These are phyloP conservation scores for Lepidochitona cinerea DNA, from an alignment of 2,888 invertebrate genomes.

Conservation along the genomic window DNA sequence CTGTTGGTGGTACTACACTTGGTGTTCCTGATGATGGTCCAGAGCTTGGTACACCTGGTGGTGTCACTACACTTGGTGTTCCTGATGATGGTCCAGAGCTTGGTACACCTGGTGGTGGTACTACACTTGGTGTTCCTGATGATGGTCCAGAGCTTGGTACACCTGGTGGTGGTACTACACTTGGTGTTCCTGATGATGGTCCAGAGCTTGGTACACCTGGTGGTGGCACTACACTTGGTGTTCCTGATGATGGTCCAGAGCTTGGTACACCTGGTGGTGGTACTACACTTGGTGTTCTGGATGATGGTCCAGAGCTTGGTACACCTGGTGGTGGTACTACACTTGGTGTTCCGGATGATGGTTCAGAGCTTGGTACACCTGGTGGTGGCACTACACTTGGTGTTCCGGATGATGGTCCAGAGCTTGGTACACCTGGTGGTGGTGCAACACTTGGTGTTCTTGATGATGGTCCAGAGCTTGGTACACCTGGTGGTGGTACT, in stretches of 20 bases:
- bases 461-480: not conserved
- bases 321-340: not conserved
- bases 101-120: not conserved
- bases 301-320: not conserved
- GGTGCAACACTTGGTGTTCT: not conserved
- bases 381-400: not conserved
- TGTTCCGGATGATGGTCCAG: not conserved
- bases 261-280: not conserved
- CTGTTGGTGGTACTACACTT: not conserved
- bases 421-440: too few species aligned
- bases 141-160: not conserved
- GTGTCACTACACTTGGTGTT: not conserved
- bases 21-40: not conserved
- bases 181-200: not conserved
- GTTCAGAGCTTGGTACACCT: too few species aligned
- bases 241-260: not conserved
- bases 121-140: not conserved
- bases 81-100: not conserved
- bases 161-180: not conserved
- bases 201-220: too few species aligned
- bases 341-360: not conserved
- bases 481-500: not conserved
- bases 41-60: not conserved
- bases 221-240: not conserved
- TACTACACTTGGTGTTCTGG: not conserved